phyloP scores from a whole-genome alignment of 1,140 invertebrate genomes.

The Bombus waltoni region DNA sequence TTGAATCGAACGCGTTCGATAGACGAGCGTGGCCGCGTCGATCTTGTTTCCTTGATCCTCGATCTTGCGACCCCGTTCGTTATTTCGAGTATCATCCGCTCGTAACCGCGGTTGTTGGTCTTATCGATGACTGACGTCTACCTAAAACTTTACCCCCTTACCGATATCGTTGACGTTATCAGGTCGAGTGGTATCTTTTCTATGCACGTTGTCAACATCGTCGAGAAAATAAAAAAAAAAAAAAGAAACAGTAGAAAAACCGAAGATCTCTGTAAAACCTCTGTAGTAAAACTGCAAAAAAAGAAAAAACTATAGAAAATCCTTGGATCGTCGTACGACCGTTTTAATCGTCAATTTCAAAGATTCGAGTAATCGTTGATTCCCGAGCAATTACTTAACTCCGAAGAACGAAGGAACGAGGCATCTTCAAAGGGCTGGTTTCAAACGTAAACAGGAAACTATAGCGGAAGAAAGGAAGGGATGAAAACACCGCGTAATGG shows the following conservation, averaged over 20 bases:
- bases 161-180: not conserved
- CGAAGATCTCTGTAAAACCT: too few relatives aligned
- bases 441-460: not conserved
- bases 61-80: conserved; percentile 23
- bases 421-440: not conserved
- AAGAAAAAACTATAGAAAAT: not conserved
- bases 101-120: not conserved
- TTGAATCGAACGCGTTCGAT: conserved; percentile 27
- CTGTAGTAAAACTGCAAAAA: too few relatives aligned
- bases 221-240: too few relatives aligned
- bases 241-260: too few relatives aligned
- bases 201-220: not conserved
- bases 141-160: not conserved
- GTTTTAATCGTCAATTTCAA: not conserved
- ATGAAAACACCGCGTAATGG: conserved; percentile 1
- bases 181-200: not conserved
- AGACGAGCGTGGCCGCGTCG: not conserved
- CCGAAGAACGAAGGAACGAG: not conserved
- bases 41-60: not conserved
- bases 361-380: not conserved
- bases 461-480: not conserved
- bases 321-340: not conserved
- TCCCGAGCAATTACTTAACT: not conserved
- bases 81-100: not conserved
- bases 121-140: not conserved